Evolutionary conservation across 2,888 invertebrate genomes (phyloP).

Genomic region (Gymnocheta viridis): DNA sequence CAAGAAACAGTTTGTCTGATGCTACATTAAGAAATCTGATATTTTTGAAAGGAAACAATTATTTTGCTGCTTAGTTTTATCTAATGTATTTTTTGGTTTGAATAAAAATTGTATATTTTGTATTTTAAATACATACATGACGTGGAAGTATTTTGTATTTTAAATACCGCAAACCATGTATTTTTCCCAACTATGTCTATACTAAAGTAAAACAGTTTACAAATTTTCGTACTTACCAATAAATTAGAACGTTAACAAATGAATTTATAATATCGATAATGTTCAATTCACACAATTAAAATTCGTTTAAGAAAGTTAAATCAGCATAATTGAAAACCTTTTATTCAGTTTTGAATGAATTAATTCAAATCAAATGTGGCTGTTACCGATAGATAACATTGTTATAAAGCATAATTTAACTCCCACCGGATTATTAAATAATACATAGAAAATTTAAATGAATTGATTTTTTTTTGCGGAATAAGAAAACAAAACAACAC

Average conservation of each 20-base stretch:
- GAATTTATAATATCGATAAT: not conserved
- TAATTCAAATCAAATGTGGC: not conserved
- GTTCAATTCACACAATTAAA: conserved; percentile 11
- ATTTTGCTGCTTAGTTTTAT: too few species aligned
- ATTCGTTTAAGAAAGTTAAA: not conserved
- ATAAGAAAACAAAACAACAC: conserved; percentile 18
- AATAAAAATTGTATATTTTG: too few species aligned
- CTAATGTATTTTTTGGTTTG: too few species aligned
- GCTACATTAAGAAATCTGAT: too few species aligned
- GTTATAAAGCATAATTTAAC: not conserved
- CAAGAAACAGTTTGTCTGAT: too few species aligned
- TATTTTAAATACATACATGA: too few species aligned
- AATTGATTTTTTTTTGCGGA: not conserved
- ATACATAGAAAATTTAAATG: conserved; percentile 1
- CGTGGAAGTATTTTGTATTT: too few species aligned
- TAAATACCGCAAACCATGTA: too few species aligned
- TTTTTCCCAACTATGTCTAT: too few species aligned
- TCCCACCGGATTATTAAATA: not conserved
- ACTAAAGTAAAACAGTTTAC: too few species aligned
- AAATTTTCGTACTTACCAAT: not conserved
- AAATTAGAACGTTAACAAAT: not conserved
- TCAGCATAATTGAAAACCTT: not conserved
- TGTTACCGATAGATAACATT: not conserved
- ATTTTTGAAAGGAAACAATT: too few species aligned
- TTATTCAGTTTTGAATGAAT: not conserved